phyloP scores from a whole-genome alignment of 2,113 vertebrate genomes.

The Merops nubicus region DNA sequence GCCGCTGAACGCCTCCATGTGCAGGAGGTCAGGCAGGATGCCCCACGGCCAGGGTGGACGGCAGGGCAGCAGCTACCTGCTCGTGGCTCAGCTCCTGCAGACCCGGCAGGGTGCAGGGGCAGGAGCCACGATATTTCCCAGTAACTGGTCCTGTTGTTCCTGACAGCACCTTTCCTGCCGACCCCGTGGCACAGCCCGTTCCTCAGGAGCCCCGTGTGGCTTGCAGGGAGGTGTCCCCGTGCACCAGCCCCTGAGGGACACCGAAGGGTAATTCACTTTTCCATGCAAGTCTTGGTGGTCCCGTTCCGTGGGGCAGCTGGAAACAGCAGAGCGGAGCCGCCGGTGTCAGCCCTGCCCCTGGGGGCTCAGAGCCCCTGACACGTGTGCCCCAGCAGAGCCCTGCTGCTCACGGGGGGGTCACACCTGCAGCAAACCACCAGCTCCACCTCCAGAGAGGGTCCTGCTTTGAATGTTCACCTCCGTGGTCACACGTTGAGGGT shows the following conservation, averaged over 20 bases:
- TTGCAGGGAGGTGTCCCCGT: not conserved
- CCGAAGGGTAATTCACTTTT: too few relatives aligned
- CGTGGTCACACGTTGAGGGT: not conserved
- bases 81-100: not conserved
- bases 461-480: not conserved
- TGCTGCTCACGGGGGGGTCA: not conserved
- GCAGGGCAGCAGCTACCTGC: not conserved
- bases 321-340: too few relatives aligned
- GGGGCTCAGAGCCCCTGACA: not conserved
- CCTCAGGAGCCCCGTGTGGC: not conserved
- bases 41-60: not conserved
- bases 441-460: not conserved
- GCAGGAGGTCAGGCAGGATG: not conserved
- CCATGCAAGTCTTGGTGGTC: not conserved
- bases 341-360: not conserved
- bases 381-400: not conserved
- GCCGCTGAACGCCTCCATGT: not conserved
- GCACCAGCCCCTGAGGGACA: too few relatives aligned
- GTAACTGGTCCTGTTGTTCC: fast-evolving
- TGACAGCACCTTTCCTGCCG: not conserved
- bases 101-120: fast-evolving
- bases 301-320: too few relatives aligned
- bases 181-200: not conserved
- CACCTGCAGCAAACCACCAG: not conserved
- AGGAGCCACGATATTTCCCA: not conserved